A percentile compares a stretch with the other conserved stretches of the same genome.
Evolutionary conservation across 2,888 invertebrate genomes (phyloP).

Genomic region (Stenoptilia bipunctidactyla): DNA sequence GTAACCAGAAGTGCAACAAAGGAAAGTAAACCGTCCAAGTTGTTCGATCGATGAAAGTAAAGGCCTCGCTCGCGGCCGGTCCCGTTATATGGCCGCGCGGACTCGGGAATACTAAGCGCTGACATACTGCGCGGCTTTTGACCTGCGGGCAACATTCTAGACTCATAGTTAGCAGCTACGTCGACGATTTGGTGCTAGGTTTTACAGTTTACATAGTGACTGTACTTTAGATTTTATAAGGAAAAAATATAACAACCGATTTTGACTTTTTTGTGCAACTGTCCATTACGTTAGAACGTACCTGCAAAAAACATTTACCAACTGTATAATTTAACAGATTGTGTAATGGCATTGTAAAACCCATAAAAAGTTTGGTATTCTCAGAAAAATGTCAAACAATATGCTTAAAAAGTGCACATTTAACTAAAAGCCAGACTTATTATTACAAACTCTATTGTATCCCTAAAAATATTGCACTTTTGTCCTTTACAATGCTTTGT

Average conservation of each 20-base stretch:
- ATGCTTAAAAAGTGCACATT: not conserved
- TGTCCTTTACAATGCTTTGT: conserved; percentile 15
- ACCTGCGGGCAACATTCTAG: conserved; percentile 60
- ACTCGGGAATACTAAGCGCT: conserved; percentile 69
- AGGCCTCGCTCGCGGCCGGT: conserved; percentile 59
- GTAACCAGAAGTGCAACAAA: conserved; percentile 19
- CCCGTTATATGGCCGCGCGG: conserved; percentile 59
- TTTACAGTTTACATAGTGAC: conserved; percentile 1
- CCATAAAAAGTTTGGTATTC: too few species aligned
- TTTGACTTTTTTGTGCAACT: too few species aligned
- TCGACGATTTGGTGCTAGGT: conserved; percentile 35
- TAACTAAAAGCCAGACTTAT: conserved; percentile 1
- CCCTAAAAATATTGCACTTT: not conserved
- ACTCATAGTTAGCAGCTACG: conserved; percentile 55
- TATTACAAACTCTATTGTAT: too few species aligned
- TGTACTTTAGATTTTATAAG: too few species aligned
- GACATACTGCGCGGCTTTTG: conserved; percentile 71
- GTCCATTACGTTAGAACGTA: too few species aligned
- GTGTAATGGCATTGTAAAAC: too few species aligned
- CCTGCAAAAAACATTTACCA: too few species aligned
- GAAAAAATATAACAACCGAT: too few species aligned
- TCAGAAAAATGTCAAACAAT: too few species aligned
- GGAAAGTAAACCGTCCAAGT: conserved; percentile 59
- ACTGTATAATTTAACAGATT: too few species aligned
- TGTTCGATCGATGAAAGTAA: conserved; percentile 69